Evolutionary conservation across 2,797 vertebrate species (phyloP).

Genomic region (Erethizon dorsatum): DNA sequence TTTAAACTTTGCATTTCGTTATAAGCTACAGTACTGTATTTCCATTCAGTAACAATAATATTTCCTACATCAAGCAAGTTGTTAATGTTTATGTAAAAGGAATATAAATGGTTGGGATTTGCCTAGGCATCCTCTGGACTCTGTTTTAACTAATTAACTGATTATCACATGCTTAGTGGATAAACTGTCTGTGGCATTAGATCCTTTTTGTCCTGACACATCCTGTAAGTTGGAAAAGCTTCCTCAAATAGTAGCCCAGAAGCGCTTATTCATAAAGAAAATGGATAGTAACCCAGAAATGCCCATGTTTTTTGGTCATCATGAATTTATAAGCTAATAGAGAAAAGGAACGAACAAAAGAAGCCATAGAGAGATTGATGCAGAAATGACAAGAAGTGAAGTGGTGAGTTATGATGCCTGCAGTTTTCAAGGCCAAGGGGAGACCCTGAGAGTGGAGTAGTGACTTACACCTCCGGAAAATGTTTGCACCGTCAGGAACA

Average conservation of each 20-base stretch:
- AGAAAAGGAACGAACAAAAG: conserved; percentile 33
- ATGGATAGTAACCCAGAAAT: not conserved
- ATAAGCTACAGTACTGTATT: not conserved
- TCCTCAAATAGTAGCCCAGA: conserved; percentile 1
- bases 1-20: conserved; percentile 19
- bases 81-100: not conserved
- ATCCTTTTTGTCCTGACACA: not conserved
- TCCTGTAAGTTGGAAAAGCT: not conserved
- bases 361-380: not conserved
- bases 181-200: not conserved
- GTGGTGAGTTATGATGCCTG: not conserved
- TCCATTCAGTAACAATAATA: not conserved
- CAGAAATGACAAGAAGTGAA: not conserved
- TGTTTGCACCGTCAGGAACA: not conserved
- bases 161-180: not conserved
- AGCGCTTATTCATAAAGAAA: conserved; percentile 1
- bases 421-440: not conserved
- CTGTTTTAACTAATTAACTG: not conserved
- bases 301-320: not conserved
- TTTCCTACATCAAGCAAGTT: not conserved
- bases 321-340: not conserved
- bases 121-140: not conserved
- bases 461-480: not conserved
- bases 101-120: not conserved
- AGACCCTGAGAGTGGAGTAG: not conserved